phyloP scores from a whole-genome alignment of 2,888 invertebrate species.

The Rhagium mordax region DNA sequence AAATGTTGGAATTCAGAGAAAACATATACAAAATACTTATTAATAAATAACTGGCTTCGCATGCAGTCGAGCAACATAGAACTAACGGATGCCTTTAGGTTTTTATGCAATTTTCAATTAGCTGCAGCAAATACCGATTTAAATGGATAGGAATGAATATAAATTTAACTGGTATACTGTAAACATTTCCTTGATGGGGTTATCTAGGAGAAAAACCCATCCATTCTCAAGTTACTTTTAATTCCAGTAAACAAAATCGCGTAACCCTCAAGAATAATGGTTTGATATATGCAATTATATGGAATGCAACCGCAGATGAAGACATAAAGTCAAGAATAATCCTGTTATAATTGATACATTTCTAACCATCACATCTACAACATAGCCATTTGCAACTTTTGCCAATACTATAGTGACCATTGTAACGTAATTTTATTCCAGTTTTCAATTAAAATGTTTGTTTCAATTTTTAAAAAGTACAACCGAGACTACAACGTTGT shows the following conservation, averaged over 20 bases:
- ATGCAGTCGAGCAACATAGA: slow-evolving; percentile 10
- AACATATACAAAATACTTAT: slow-evolving; percentile 51
- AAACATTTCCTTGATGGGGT: slow-evolving; percentile 40
- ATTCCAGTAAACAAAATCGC: slow-evolving; percentile 2
- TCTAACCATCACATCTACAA: not conserved
- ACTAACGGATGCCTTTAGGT: slow-evolving; percentile 54
- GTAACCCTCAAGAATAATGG: not conserved
- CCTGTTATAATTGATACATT: not conserved
- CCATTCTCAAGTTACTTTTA: not conserved
- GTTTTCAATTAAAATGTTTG: no score
- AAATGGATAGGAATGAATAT: slow-evolving; percentile 56
- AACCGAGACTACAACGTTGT: no score
- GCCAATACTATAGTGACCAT: not conserved
- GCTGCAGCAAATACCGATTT: slow-evolving; percentile 53
- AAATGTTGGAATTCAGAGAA: slow-evolving; percentile 47
- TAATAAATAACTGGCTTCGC: slow-evolving; percentile 49
- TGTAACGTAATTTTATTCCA: no score
- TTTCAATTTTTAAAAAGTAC: no score
- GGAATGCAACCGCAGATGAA: not conserved
- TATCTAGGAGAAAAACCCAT: not conserved
- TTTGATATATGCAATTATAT: not conserved
- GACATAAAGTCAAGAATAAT: not conserved
- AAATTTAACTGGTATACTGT: slow-evolving; percentile 52
- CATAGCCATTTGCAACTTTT: not conserved
- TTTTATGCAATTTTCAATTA: slow-evolving; percentile 59